Conservation (phyloP, 2,113 vertebrate species). For the Syrmaticus mikado region DNA sequence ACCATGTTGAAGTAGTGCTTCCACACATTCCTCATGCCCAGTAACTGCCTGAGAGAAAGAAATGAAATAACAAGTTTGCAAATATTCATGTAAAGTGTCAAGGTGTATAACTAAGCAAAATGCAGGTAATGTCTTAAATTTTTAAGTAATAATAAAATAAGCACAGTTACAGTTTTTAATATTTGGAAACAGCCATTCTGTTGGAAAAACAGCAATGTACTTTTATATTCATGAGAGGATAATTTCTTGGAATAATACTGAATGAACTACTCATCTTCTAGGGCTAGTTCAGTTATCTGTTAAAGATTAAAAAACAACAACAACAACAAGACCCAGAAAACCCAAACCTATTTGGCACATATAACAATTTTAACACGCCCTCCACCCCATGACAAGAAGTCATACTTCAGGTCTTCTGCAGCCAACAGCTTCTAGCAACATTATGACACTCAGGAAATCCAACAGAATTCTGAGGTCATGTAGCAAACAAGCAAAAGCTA, state of each 20-base stretch:
- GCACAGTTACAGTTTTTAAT: not conserved
- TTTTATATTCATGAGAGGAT: not conserved
- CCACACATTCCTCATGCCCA: slow-evolving; percentile 95
- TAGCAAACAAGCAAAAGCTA: not conserved
- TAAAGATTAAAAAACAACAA: not conserved
- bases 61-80: not conserved
- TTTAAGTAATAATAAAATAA: not conserved
- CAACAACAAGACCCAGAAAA: not conserved
- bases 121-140: not conserved
- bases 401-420: not conserved
- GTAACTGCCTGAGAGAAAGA: slow-evolving; percentile 88
- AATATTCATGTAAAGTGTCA: not conserved
- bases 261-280: not conserved
- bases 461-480: not conserved
- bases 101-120: not conserved
- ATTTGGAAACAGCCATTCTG: not conserved
- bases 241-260: not conserved
- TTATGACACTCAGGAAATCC: not conserved
- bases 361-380: not conserved
- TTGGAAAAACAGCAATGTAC: not conserved
- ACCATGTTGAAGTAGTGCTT: slow-evolving; percentile 94
- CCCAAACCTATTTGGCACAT: not conserved
- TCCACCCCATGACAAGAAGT: not conserved
- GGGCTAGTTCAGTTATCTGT: not conserved
- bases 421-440: not conserved